Evolutionary conservation across 2,797 vertebrate species (phyloP).

Genomic region (Ibycter americanus): DNA sequence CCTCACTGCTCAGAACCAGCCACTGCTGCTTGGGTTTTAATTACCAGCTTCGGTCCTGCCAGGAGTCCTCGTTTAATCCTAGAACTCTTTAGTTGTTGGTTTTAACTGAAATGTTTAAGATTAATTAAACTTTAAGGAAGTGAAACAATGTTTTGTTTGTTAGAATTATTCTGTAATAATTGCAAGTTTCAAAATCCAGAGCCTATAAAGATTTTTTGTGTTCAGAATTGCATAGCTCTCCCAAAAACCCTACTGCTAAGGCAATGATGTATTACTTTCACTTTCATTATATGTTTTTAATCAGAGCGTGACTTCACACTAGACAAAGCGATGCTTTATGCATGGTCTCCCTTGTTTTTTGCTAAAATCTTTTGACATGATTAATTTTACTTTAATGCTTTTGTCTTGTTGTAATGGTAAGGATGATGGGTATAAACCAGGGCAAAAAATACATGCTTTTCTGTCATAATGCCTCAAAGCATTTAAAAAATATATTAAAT

Average conservation of each 20-base stretch:
- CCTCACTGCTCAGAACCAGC: constrained; percentile 1
- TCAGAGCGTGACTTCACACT: constrained; percentile 99
- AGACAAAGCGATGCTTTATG: constrained; percentile 92
- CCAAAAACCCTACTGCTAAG: constrained; percentile 83
- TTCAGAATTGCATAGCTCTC: constrained; percentile 73
- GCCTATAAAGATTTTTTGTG: constrained; percentile 69
- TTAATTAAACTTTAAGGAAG: constrained; percentile 40
- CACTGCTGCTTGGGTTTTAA: constrained; percentile 33
- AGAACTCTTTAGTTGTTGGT: constrained; percentile 29
- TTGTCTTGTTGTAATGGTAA: constrained; percentile 86
- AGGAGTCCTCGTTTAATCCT: constrained; percentile 16
- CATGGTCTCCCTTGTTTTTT: constrained; percentile 93
- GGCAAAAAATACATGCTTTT: constrained; percentile 78
- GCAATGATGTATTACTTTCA: constrained; percentile 99
- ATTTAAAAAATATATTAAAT: constrained; percentile 78
- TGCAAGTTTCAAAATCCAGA: constrained; percentile 65
- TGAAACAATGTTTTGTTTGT: constrained; percentile 46
- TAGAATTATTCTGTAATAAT: constrained; percentile 59
- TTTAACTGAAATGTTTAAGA: constrained; percentile 15
- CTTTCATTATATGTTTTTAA: constrained; percentile 99
- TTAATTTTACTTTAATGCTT: constrained; percentile 95
- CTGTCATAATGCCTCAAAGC: constrained; percentile 77
- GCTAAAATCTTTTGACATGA: constrained; percentile 95
- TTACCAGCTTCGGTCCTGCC: constrained; percentile 17
- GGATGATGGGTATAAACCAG: constrained; percentile 82